phyloP scores from a whole-genome alignment of 2,797 vertebrate genomes.

The Falco naumanni region DNA sequence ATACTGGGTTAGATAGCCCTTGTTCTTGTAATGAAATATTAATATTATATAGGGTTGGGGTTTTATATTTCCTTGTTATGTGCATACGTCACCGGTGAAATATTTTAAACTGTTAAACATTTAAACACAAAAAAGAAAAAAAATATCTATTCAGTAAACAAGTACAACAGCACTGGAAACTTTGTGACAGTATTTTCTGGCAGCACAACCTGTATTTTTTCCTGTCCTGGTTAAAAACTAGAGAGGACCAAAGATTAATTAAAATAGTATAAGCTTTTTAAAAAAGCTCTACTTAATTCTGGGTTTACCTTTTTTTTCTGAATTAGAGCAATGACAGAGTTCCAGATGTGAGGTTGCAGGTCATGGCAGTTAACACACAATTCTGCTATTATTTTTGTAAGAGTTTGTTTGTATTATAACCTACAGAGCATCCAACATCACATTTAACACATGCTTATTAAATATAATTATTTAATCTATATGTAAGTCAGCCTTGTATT shows the following conservation, averaged over 20 bases:
- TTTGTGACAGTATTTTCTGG: neutral
- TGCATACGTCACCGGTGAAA: neutral
- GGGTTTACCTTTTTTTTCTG: neutral
- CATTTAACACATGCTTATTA: conserved; percentile 11
- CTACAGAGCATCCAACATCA: neutral
- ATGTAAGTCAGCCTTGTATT: neutral
- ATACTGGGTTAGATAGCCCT: neutral
- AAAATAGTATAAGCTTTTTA: neutral
- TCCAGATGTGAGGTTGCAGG: neutral
- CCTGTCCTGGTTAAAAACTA: neutral
- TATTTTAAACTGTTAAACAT: neutral
- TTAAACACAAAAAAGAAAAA: neutral
- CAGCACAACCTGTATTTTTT: neutral
- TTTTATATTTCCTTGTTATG: neutral
- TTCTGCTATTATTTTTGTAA: neutral
- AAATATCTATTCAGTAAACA: neutral
- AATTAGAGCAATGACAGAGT: neutral
- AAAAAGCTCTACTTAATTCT: neutral
- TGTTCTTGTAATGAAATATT: neutral
- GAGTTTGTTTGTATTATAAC: conserved; percentile 7
- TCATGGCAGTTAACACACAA: neutral
- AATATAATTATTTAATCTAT: conserved; percentile 6
- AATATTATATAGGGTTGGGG: neutral
- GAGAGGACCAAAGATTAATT: neutral
- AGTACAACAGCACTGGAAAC: neutral